Evolutionary conservation across 2,888 invertebrate species (phyloP), one percentile per base, ranked within the genome.

Genomic region (Cheilosia grossa): DNA sequence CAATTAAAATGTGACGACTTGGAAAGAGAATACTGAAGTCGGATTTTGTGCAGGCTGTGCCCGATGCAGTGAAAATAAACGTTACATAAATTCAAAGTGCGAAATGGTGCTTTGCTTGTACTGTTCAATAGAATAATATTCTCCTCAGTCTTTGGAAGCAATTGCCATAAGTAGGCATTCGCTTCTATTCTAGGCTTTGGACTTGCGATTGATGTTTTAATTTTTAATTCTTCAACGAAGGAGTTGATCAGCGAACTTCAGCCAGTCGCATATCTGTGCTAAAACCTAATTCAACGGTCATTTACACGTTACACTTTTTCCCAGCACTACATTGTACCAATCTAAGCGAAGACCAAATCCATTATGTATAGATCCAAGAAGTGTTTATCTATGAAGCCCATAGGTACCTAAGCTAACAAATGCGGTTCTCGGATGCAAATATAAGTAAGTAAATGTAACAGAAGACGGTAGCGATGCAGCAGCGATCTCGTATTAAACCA

Each of bases 341-440:
- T 7, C 27, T 6, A 6, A 6, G 27, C 27, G 6, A 27, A 27
- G 27, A 27, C 1, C 9, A 44, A 7, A 5, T 17, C 6, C 7
- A 1, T 2, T 2, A 67, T 69, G 70, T 66, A 59, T 59, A 40
- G 37, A 72, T 61, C 40, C 51, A 37, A 42, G 53, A 59, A 51
- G 33, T 19, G 21, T 53, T 27, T 33, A 47, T 73, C 44, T 37
- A 10, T 13, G 6, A 27, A 10, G 10, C 3, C 3, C 37, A 13
- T 37, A 27, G 27, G 27, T 27, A 10, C 10, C 10, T 24, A 10
- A 49, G 24, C 30, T 33, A 19, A 42, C 73, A 54, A 33, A 51
- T 53, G 51, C 44, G 33, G 21, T 58, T 30, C 44, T 40, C 21
- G 40, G 54, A 67, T 80, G 81, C 70, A 77, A 82, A 70, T 75